A percentile compares a stretch with the other conserved stretches of the same genome.
phyloP scores from a whole-genome alignment of 2,797 vertebrate genomes.

The Pipistrellus nathusii region DNA sequence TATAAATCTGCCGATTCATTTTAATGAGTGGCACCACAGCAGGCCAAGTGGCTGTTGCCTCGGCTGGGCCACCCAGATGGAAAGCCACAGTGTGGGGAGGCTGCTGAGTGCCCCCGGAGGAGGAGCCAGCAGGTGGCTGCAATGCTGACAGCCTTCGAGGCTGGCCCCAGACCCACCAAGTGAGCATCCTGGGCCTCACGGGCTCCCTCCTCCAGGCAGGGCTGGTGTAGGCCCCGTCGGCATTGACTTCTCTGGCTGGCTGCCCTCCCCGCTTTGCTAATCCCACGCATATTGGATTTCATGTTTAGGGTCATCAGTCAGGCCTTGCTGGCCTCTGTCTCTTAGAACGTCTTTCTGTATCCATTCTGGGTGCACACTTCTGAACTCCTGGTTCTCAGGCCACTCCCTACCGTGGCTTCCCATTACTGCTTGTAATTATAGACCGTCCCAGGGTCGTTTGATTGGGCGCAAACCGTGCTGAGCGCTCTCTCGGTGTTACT shows the following conservation, averaged over 20 bases:
- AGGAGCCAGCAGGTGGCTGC: neutral
- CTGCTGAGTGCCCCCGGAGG: neutral
- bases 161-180: neutral
- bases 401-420: neutral
- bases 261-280: constrained; percentile 64
- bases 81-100: neutral
- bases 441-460: neutral
- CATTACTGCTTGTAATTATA: neutral
- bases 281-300: constrained; percentile 20
- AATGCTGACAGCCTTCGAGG: constrained; percentile 12
- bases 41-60: constrained; percentile 11
- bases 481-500: neutral
- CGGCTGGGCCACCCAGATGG: neutral
- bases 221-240: neutral
- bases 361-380: neutral
- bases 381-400: neutral
- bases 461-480: neutral
- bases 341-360: neutral
- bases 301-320: constrained; percentile 35
- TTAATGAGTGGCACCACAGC: neutral
- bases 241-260: constrained; percentile 60
- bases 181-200: neutral
- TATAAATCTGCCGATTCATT: constrained; percentile 29
- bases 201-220: constrained; percentile 34
- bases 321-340: constrained; percentile 51